These are phyloP conservation scores for Linyphia triangularis DNA, from an alignment of 2,888 invertebrate genomes.

Conservation along the genomic window DNA sequence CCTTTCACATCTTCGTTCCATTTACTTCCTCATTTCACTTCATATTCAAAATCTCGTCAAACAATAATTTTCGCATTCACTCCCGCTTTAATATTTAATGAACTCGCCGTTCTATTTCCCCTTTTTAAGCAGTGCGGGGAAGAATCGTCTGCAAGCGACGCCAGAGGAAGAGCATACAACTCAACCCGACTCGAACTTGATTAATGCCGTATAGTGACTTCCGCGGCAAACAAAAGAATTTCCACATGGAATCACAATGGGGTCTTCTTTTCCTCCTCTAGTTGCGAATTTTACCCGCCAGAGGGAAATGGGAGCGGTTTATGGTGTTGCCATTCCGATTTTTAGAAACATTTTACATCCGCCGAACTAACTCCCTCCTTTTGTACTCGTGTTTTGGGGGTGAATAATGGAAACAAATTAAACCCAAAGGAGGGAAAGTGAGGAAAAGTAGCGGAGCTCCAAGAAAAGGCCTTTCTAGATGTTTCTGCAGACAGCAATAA, in stretches of 20 bases:
- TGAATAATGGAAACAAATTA: background rate
- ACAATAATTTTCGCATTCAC: background rate
- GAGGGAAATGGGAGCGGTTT: too few relatives aligned
- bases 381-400: background rate
- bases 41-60: background rate
- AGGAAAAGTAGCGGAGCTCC: too few relatives aligned
- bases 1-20: too few relatives aligned
- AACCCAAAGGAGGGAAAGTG: background rate
- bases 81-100: background rate
- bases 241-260: too few relatives aligned
- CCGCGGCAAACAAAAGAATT: background rate
- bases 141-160: background rate
- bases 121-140: background rate
- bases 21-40: too few relatives aligned
- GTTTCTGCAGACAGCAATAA: too few relatives aligned
- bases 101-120: background rate
- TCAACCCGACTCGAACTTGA: background rate
- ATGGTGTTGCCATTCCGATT: background rate
- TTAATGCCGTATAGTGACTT: background rate
- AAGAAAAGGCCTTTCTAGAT: too few relatives aligned
- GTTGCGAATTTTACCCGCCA: background rate
- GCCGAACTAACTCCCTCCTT: too few relatives aligned
- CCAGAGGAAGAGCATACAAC: too few relatives aligned
- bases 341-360: background rate
- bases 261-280: too few relatives aligned